Evolutionary conservation across 2,888 invertebrate genomes (phyloP).

Genomic region (Bursaphelenchus okinawaensis): DNA sequence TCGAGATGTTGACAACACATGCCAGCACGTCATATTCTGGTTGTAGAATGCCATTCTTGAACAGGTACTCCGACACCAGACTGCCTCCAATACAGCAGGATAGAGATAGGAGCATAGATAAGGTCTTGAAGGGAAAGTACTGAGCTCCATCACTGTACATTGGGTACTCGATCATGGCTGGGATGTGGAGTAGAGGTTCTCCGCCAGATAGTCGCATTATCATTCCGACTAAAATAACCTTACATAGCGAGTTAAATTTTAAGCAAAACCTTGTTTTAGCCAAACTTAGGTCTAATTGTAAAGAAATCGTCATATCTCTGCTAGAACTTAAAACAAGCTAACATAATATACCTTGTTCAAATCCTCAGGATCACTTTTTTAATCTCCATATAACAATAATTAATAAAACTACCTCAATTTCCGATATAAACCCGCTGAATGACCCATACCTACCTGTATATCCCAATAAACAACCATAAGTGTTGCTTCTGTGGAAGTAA

Average conservation of each 20-base stretch:
- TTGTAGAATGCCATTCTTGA: conserved; percentile 40
- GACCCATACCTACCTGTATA: conserved; percentile 38
- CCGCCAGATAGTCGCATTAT: conserved; percentile 75
- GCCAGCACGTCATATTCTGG: conserved; percentile 51
- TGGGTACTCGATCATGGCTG: conserved; percentile 79
- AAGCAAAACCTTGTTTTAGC: no score
- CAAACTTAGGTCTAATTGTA: no score
- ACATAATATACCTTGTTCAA: no score
- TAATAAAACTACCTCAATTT: no score
- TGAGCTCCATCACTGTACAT: conserved; percentile 67
- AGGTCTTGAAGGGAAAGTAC: conserved; percentile 88
- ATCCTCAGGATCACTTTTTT: no score
- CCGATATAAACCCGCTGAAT: no score
- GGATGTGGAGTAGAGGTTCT: conserved; percentile 75
- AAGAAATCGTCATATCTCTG: no score
- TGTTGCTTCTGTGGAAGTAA: conserved; percentile 89
- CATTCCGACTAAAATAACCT: conserved; percentile 46
- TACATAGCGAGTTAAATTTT: no score
- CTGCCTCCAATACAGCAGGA: conserved; percentile 69
- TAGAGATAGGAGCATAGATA: conserved; percentile 84
- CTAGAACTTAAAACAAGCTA: no score
- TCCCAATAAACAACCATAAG: conserved; percentile 79
- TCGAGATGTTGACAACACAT: conserved; percentile 53
- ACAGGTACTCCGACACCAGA: conserved; percentile 38
- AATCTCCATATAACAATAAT: no score